Evolutionary conservation across 2,113 vertebrate species (phyloP).

Genomic region (Ifrita kowaldi): DNA sequence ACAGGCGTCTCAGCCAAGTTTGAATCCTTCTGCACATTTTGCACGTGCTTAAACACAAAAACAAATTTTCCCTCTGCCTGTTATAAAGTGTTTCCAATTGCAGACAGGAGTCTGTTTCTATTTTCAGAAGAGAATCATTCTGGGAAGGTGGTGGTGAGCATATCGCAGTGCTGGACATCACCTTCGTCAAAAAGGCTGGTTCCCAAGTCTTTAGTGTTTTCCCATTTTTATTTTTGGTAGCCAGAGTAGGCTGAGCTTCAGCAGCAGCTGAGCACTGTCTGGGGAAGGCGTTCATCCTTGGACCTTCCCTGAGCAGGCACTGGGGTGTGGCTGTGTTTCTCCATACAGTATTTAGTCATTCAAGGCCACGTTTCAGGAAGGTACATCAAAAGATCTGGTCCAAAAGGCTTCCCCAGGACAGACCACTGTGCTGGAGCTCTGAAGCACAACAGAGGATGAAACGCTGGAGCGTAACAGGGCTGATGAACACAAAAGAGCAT

Average conservation of each 20-base stretch:
- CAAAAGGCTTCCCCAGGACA: background rate
- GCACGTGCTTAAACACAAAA: background rate
- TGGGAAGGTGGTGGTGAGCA: background rate
- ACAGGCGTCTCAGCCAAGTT: background rate
- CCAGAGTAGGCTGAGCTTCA: background rate
- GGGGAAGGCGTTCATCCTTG: background rate
- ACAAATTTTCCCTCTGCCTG: background rate
- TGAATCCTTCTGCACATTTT: background rate
- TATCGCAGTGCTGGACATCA: background rate
- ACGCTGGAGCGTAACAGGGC: rapidly evolving
- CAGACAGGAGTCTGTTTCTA: background rate
- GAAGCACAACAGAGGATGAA: background rate
- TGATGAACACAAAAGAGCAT: background rate
- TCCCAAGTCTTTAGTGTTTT: background rate
- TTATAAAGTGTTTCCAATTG: background rate
- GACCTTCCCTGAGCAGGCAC: rapidly evolving
- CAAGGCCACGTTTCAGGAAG: rapidly evolving
- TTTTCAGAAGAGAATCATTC: background rate
- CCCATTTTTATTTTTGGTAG: background rate
- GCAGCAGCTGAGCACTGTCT: background rate
- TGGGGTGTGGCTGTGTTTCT: background rate
- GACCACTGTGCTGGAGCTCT: background rate
- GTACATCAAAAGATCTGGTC: background rate
- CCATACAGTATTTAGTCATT: background rate
- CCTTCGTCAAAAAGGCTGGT: background rate